Base-by-base conservation (phyloP, 2,113 vertebrate species). In the Garra rufa region DNA sequence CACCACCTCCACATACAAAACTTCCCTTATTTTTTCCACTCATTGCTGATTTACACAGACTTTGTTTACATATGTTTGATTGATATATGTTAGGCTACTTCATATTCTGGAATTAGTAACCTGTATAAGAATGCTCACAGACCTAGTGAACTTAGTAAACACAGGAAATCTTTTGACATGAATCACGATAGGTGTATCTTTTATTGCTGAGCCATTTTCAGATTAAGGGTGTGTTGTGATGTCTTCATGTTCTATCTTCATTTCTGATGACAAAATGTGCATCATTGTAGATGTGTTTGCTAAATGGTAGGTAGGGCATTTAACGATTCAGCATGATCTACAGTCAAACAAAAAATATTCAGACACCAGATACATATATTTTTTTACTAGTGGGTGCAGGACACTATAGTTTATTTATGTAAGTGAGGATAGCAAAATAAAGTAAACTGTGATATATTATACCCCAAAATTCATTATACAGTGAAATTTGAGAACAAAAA, bases 141-240 rank as follows among this genome's bases (percentile, higher is more conserved):
- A 55, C 14, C 26, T 76, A 26, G 17, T 55, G 52, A 55, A 28
- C 15, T 10, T 1, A 19, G 71, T 55, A 21, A 55, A 9, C 7
- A 13, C 57, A 50, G 6, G 2, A 38, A 34, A 38, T 59, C 11
- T 13, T 55, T 77, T 59, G 13, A 9, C 30, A 15, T 77, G 34
- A 77, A 59, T 41, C 75, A 59, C 3, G 30, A 24, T 55, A 76
- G 28, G 74, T 59, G 52, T 76, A 34, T 77, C 6, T 59, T 59
- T 77, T 14, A 41, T 76, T 57, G 21, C 52, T 38, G 11, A 41
- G 50, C 19, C 50, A 77, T 59, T 41, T 59, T 24, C 69, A 24
- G 75, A 57, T 57, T 41, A 57, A n/a, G 21, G 21, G 50, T 52
- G 74, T 76, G 75, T 76, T 50, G 48, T 50, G 19, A 55, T 38